Conservation (phyloP, 2,888 invertebrate species). For the Fissipunctia ypsillon region DNA sequence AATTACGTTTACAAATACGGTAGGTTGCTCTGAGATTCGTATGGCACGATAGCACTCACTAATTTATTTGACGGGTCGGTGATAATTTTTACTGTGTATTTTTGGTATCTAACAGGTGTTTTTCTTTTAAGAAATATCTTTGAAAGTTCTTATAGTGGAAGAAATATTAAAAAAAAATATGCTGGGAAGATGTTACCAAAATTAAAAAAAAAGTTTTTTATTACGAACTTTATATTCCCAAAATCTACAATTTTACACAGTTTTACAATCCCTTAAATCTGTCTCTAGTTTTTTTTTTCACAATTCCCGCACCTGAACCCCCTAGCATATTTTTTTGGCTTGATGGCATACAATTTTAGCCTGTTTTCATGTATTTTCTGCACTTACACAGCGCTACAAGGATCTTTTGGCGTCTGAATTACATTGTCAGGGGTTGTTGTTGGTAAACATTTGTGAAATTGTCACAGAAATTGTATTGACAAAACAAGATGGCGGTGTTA, state of each 20-base stretch:
- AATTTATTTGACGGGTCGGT: slow-evolving; percentile 52
- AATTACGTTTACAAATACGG: slow-evolving; percentile 34
- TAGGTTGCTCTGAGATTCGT: slow-evolving; percentile 29
- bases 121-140: slow-evolving; percentile 8
- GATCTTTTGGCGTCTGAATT: slow-evolving; percentile 1
- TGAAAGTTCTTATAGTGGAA: not conserved
- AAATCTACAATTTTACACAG: not conserved
- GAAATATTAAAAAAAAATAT: not conserved
- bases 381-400: not conserved
- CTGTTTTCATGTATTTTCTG: not conserved
- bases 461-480: not conserved
- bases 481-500: not conserved
- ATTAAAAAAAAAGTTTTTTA: not conserved
- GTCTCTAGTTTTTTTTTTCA: not conserved
- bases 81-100: slow-evolving; percentile 56
- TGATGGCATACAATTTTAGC: not conserved
- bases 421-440: not conserved
- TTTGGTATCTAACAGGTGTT: slow-evolving; percentile 29
- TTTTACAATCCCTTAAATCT: not conserved
- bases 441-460: not conserved
- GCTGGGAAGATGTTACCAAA: not conserved
- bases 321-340: not conserved
- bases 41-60: slow-evolving; percentile 13
- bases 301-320: not conserved
- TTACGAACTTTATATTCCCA: too few relatives aligned